Base-by-base conservation (phyloP, 23 tunicate species). In the Ciona savignyi region DNA sequence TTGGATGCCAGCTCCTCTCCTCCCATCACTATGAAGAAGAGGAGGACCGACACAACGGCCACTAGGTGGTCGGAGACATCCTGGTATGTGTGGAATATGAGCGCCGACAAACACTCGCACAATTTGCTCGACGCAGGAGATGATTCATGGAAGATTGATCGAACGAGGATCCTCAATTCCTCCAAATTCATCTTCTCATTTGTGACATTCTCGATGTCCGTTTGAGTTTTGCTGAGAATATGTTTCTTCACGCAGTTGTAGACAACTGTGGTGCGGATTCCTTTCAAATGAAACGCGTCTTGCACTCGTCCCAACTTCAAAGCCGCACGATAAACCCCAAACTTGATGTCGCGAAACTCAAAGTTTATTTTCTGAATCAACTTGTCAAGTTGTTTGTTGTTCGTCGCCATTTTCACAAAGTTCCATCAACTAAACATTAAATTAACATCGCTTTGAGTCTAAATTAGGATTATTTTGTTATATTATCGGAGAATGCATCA, bases 261-360 rank as follows among this genome's bases (percentile, higher is more conserved):
- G 0, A 82, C 62, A 3, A 62, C 42, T 21, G 70, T 65, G 24
- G 60, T 24, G 61, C 35, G 27, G 4, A 90, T 64, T 49, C 62
- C 61, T 4, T 80, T 33, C 35, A 90, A 70, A 23, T 83, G 66
- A 24, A 90, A 68, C 21, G 24, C 32, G n/a, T 82, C 71, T 66
- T 82, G 87, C 3, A 88, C n/a, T 27, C 70, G 72, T 26, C 87
- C 31, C 1, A 88, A 80, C 60, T 88, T 88, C 68, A 88, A 71
- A 1, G 95, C 78, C 0, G 80, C 77, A 35, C 95, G 67, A 74
- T 81, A 88, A 42, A 81, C 84, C 68, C 82, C 51, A 62, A 35
- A 77, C 34, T 65, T 77, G 1, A 83, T 71, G n/a, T 60, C 82
- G 32, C 25, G 49, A 77, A 68, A 78, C n/a, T 83, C 82, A 34